These are phyloP conservation scores for Alca torda DNA, from an alignment of 2,797 vertebrate species.

Conservation along the genomic window DNA sequence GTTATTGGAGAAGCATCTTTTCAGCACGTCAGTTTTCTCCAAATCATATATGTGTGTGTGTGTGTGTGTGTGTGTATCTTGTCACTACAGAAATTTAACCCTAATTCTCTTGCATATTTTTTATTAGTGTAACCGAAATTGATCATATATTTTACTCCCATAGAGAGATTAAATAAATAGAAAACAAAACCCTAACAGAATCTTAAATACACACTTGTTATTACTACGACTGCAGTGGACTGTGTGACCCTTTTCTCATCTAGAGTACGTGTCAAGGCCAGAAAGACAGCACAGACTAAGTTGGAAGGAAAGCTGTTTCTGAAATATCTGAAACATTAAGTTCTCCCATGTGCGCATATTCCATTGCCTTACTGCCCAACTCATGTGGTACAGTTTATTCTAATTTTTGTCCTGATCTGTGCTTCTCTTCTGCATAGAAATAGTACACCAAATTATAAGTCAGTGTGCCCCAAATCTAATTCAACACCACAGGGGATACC, in stretches of 20 bases:
- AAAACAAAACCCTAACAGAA: neutral
- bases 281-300: neutral
- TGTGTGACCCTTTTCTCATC: neutral
- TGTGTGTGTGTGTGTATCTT: too few species aligned
- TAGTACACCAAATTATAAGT: neutral
- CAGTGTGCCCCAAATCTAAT: neutral
- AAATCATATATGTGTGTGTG: neutral
- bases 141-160: neutral
- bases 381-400: neutral
- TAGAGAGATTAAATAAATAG: neutral
- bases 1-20: neutral
- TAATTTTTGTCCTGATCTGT: neutral
- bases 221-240: neutral
- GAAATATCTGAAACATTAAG: neutral
- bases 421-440: neutral
- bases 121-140: neutral
- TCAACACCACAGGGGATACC: neutral
- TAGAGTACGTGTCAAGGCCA: neutral
- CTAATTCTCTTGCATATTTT: neutral
- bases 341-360: neutral
- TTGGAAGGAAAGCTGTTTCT: neutral
- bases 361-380: neutral
- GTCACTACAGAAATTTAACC: neutral
- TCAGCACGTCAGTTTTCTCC: neutral
- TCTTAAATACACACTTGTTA: neutral